Percentiles rank a stretch among this genome's conserved stretches.
These are phyloP conservation scores for Puntigrus tetrazona DNA, from an alignment of 2,113 vertebrate genomes.

Conservation along the genomic window DNA sequence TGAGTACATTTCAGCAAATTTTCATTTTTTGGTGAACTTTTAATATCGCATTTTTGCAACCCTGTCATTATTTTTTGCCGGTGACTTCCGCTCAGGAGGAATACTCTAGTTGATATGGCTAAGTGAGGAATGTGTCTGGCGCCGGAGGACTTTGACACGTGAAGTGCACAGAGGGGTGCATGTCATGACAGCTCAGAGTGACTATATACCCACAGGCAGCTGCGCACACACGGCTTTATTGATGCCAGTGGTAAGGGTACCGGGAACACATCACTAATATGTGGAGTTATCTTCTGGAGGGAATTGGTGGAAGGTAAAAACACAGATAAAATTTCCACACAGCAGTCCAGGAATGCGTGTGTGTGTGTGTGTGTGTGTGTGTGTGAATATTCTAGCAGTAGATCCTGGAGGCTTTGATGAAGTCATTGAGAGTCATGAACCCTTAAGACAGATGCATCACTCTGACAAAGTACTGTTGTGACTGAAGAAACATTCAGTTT, in stretches of 20 bases:
- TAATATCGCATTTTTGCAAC: not conserved
- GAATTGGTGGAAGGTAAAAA: slow-evolving; percentile 21
- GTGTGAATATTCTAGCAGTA: slow-evolving; percentile 47
- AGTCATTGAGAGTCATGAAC: slow-evolving; percentile 59
- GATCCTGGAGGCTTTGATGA: slow-evolving; percentile 60
- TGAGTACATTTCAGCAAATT: too few relatives aligned
- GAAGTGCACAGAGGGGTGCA: slow-evolving; percentile 64
- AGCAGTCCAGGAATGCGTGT: slow-evolving; percentile 5
- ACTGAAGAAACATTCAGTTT: not conserved
- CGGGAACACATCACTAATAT: slow-evolving; percentile 37
- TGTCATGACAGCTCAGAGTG: slow-evolving; percentile 62
- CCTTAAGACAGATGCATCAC: slow-evolving; percentile 62
- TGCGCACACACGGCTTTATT: slow-evolving; percentile 50
- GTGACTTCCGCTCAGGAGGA: slow-evolving; percentile 51
- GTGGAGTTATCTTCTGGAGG: slow-evolving; percentile 22
- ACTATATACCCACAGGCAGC: slow-evolving; percentile 55
- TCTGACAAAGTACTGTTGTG: slow-evolving; percentile 51
- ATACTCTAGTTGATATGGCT: slow-evolving; percentile 39
- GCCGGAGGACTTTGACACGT: slow-evolving; percentile 69
- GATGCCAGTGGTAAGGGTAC: slow-evolving; percentile 49
- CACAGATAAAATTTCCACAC: not conserved
- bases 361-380: not conserved
- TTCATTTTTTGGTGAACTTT: not conserved
- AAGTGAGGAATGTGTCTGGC: slow-evolving; percentile 37
- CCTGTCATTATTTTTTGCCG: not conserved